Conservation (phyloP, 35 echinoderm and acorn worm species). For the Apostichopus parvimensis region DNA sequence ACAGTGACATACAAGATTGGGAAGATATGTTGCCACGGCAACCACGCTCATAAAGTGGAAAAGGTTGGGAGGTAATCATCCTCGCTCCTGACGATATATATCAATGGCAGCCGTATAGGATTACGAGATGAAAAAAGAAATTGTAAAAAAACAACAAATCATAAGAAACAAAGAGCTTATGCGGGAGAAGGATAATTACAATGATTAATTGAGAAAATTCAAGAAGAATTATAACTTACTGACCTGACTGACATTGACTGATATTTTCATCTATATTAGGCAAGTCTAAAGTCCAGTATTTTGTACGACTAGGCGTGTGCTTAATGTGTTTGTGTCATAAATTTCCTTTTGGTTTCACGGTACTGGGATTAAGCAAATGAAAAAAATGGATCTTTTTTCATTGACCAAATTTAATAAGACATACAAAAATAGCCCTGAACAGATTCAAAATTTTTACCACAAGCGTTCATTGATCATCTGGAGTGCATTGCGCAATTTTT, state of each 20-base stretch:
- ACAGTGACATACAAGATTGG: neutral
- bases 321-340: no score
- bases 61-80: constrained; percentile 32
- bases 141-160: neutral
- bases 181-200: neutral
- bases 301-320: no score
- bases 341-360: no score
- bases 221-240: neutral
- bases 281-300: neutral
- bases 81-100: constrained; percentile 30
- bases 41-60: constrained; percentile 24
- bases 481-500: no score
- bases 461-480: no score
- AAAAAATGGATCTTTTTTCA: no score
- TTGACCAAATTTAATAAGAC: no score
- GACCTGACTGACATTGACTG: neutral
- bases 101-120: constrained; percentile 25
- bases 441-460: no score
- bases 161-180: neutral
- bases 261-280: neutral
- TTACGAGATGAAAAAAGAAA: constrained; percentile 25
- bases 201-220: neutral
- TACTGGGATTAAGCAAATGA: no score
- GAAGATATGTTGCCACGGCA: neutral
- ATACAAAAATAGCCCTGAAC: no score